These are phyloP conservation scores for Neotoxoptera formosana DNA, from an alignment of 1,140 invertebrate genomes.

Conservation along the genomic window DNA sequence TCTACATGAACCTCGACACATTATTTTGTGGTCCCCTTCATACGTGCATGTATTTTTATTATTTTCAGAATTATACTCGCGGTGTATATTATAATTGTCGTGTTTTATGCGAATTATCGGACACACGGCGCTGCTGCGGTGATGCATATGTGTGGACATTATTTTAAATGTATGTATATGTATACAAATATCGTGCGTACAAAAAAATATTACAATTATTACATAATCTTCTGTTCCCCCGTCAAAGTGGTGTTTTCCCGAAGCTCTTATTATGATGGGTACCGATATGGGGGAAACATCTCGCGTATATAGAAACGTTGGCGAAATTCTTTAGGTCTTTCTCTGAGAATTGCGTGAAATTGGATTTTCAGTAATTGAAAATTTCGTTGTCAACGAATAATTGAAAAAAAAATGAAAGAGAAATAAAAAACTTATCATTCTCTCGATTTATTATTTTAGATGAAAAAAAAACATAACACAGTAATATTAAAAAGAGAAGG, in stretches of 20 bases:
- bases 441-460: not conserved
- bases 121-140: not conserved
- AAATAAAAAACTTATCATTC: conserved; percentile 31
- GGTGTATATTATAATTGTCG: not conserved
- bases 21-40: conserved; percentile 52
- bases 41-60: not conserved
- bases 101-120: not conserved
- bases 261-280: not conserved
- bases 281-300: not conserved
- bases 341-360: conserved; percentile 31
- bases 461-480: not conserved
- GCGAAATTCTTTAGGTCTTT: not conserved
- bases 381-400: not conserved
- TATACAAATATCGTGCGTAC: not conserved
- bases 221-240: not conserved
- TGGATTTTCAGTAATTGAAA: not conserved
- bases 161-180: not conserved
- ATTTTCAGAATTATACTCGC: not conserved
- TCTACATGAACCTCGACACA: conserved; percentile 55
- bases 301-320: not conserved
- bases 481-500: conserved; percentile 37
- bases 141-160: not conserved
- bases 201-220: not conserved
- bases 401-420: not conserved
- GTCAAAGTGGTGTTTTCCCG: not conserved